phyloP scores from a whole-genome alignment of 1,140 invertebrate species.

The Heliconius melpomene region DNA sequence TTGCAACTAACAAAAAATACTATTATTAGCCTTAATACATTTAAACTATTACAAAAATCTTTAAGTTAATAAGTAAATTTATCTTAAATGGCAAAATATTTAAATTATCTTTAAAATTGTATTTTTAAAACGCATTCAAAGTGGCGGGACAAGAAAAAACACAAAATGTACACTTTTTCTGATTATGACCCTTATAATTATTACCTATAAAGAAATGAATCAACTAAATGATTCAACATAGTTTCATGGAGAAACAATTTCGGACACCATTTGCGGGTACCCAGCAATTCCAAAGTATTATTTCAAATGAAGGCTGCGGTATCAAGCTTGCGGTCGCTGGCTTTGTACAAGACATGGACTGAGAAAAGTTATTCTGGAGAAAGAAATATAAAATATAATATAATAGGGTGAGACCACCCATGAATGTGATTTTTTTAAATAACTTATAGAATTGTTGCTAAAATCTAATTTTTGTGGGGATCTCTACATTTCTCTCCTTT shows the following conservation, averaged over 20 bases:
- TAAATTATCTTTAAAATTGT: too few species aligned
- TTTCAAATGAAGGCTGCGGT: constrained; percentile 59
- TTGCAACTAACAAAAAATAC: too few species aligned
- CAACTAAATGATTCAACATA: constrained; percentile 35
- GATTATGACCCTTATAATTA: too few species aligned
- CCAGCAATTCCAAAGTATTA: constrained; percentile 60
- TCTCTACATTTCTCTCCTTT: too few species aligned
- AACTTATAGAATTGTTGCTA: background rate
- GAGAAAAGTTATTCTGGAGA: background rate
- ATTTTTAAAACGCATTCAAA: too few species aligned
- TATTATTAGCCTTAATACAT: too few species aligned
- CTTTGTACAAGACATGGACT: constrained; percentile 36
- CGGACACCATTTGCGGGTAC: constrained; percentile 61
- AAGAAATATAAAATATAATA: background rate
- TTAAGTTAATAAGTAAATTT: too few species aligned
- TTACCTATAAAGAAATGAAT: too few species aligned
- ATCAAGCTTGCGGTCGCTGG: constrained; percentile 50
- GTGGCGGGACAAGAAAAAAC: too few species aligned
- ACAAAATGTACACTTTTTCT: too few species aligned
- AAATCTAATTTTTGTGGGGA: background rate
- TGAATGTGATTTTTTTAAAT: background rate
- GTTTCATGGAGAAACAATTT: constrained; percentile 65
- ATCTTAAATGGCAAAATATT: too few species aligned
- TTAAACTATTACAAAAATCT: too few species aligned
- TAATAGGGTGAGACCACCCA: background rate